Base-by-base conservation (phyloP, 2,888 invertebrate species). In the Aquatica leii region DNA sequence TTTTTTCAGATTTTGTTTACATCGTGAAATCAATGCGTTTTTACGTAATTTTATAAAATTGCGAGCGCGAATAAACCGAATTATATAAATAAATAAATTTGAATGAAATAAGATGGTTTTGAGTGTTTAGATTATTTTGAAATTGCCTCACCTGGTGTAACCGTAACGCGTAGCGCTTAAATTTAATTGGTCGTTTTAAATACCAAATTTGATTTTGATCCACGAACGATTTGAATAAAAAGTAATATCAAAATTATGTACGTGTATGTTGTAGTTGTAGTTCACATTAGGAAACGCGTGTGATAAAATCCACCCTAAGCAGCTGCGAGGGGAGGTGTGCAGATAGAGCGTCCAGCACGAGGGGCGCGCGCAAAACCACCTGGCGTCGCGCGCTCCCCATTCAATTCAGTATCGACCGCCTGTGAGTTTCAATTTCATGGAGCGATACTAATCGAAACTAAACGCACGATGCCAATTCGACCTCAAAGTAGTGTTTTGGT, bases 361-460 rank as follows among this genome's bases (percentile, higher is more conserved):
- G 80, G 81, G 71, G 74, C 75, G 76, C 78, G 78, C 79, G 79
- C 81, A 80, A 77, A 78, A 80, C 81, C 81, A 81, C 81, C 81
- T 81, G 81, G 81, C 76, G 79, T 84, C 77, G 81, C 83, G 76
- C 78, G 79, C 79, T 80, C 79, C 80, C 77, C 71, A 68, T 71
- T 81, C 81, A 80, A 81, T 81, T 77, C 78, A 77, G 76, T 82
- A 82, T 82, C 81, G 82, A 82, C 81, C 82, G 78, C 78, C 78
- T 78, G 78, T 73, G 74, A 77, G 80, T 77, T 76, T 78, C 76
- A 78, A 77, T 66, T 67, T 70, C 67, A 69, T 71, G 68, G 69
- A 67, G 70, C 65, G 69, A 69, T 69, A 69, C 68, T 68, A 70
- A 72, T 72, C 71, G 71, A 71, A 71, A 69, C 68, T 65, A 54